Evolutionary conservation across 37 sponge, comb jelly and placozoan species (phyloP), one percentile per base, ranked within the genome.

Genomic region (Chondrosia reniformis): DNA sequence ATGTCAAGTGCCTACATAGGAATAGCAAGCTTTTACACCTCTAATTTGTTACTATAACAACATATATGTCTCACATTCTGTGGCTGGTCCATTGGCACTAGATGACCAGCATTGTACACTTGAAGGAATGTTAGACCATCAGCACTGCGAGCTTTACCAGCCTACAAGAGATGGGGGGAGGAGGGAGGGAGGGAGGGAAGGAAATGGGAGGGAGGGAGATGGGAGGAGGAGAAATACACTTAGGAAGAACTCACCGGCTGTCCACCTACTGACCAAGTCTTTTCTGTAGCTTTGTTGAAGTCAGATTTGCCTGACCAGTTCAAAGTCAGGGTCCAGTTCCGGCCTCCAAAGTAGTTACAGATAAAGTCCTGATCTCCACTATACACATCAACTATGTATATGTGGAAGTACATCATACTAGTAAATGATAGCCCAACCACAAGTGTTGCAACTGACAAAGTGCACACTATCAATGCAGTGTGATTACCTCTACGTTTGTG

Each of bases 1-100:
- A n/a, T n/a, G n/a, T n/a, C n/a, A n/a, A n/a, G n/a, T n/a, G n/a
- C n/a, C n/a, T n/a, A n/a, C n/a, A n/a, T n/a, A n/a, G n/a, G n/a
- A n/a, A n/a, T n/a, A n/a, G n/a, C n/a, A n/a, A n/a, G n/a, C n/a
- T n/a, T n/a, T n/a, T n/a, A n/a, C n/a, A n/a, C n/a, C n/a, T n/a
- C n/a, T n/a, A n/a, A n/a, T n/a, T n/a, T n/a, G n/a, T n/a, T n/a
- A n/a, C n/a, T n/a, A n/a, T n/a, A n/a, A n/a, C n/a, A n/a, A 49
- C 52, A 49, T 15, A 49, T 15, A 49, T 34, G 34, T 2, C 91
- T 90, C 75, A 90, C 91, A 64, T 52, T 75, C 52, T 76, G 25
- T n/a, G 91, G 91, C 58, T 94, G 95, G 82, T 94, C 85, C 88
- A 82, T 79, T 17, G 79, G 79, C 25, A 79, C 79, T 66, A 79